Evolutionary conservation across 2,888 invertebrate species (phyloP).

Genomic region (Brachycybe producta): DNA sequence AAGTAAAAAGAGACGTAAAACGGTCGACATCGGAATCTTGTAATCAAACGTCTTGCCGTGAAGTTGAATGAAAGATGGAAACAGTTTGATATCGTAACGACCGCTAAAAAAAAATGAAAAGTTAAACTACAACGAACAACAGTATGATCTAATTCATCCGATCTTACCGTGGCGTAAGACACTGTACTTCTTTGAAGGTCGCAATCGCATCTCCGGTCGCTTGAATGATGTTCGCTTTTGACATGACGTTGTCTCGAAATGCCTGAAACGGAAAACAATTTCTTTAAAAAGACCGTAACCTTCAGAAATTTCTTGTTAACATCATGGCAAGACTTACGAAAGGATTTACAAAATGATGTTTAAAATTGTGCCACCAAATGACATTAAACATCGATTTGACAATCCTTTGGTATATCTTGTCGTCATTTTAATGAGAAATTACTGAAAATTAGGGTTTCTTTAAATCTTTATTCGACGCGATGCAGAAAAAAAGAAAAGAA

Average conservation of each 20-base stretch:
- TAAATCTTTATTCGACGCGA: too few relatives aligned
- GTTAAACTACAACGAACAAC: background rate
- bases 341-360: too few relatives aligned
- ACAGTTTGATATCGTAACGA: constrained; percentile 91
- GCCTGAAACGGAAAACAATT: constrained; percentile 41
- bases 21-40: constrained; percentile 51
- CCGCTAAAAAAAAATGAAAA: constrained; percentile 54
- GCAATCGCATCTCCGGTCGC: constrained; percentile 97
- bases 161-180: constrained; percentile 83
- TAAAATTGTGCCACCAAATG: too few relatives aligned
- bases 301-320: too few relatives aligned
- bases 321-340: too few relatives aligned
- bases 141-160: background rate
- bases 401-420: too few relatives aligned
- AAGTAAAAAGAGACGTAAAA: constrained; percentile 79
- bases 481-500: too few relatives aligned
- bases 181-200: constrained; percentile 90
- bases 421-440: too few relatives aligned
- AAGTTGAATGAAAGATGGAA: constrained; percentile 77
- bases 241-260: constrained; percentile 93
- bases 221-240: constrained; percentile 93
- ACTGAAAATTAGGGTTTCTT: too few relatives aligned
- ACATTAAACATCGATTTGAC: too few relatives aligned
- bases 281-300: too few relatives aligned
- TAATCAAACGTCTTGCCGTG: constrained; percentile 70